phyloP scores from a whole-genome alignment of 1,140 invertebrate genomes.

The Lasioglossum baleicum region DNA sequence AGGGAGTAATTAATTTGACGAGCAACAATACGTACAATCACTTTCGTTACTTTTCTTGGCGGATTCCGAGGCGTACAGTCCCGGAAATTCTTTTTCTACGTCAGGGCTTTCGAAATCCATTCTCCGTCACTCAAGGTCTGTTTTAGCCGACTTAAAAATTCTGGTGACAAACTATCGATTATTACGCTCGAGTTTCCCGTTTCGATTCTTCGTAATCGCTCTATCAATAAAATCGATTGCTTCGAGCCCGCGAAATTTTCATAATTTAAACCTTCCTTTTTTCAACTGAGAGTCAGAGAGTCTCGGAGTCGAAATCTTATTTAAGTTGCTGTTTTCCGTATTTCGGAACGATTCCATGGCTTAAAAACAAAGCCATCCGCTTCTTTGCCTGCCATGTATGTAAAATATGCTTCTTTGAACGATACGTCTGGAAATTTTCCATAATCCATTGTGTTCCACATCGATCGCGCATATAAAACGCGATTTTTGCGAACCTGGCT shows the following conservation, averaged over 20 bases:
- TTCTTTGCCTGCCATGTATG: slow-evolving; percentile 70
- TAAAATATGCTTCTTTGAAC: slow-evolving; percentile 73
- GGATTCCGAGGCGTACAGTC: slow-evolving; percentile 89
- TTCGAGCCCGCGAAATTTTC: neutral
- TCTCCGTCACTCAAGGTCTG: slow-evolving; percentile 32
- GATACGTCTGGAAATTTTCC: slow-evolving; percentile 65
- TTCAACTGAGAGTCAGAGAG: too few species aligned
- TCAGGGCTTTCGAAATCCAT: slow-evolving; percentile 96
- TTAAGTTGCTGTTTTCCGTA: neutral
- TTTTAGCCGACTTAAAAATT: slow-evolving; percentile 30
- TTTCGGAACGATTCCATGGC: slow-evolving; percentile 40
- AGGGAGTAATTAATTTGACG: neutral
- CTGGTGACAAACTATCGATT: slow-evolving; percentile 28
- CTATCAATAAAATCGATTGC: slow-evolving; percentile 1
- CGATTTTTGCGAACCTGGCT: slow-evolving; percentile 62
- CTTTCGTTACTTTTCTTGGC: slow-evolving; percentile 90
- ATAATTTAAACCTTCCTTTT: too few species aligned
- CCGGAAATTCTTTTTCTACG: slow-evolving; percentile 94
- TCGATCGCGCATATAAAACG: slow-evolving; percentile 54
- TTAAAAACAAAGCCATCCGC: slow-evolving; percentile 62
- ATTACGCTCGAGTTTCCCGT: slow-evolving; percentile 20
- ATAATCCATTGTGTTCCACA: slow-evolving; percentile 70
- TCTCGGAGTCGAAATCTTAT: neutral
- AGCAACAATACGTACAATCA: slow-evolving; percentile 85
- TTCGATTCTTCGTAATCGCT: slow-evolving; percentile 22